phyloP scores from a whole-genome alignment of 2,113 vertebrate genomes.

The Dasypus novemcinctus region DNA sequence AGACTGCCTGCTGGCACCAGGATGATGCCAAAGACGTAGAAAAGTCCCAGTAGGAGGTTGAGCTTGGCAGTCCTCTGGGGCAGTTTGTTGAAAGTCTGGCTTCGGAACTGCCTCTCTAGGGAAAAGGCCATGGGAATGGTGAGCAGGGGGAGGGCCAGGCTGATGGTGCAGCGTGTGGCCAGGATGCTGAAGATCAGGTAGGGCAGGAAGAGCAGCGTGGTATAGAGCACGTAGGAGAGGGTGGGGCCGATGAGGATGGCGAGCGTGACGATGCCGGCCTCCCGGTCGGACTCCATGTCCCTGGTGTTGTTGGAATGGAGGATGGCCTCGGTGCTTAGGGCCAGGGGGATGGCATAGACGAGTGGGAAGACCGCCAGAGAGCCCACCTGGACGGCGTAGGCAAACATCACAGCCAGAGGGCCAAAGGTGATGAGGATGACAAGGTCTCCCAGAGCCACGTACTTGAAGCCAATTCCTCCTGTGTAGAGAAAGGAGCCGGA shows the following conservation, averaged over 20 bases:
- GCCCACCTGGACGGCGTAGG: constrained; percentile 96
- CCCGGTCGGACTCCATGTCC: constrained; percentile 96
- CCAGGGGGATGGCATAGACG: constrained; percentile 94
- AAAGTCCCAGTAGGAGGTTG: constrained; percentile 95
- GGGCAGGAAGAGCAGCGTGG: constrained; percentile 92
- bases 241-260: constrained; percentile 96
- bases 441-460: constrained; percentile 96
- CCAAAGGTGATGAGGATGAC: constrained; percentile 99
- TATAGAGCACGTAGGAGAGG: constrained; percentile 94
- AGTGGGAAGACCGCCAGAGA: constrained; percentile 93
- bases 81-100: constrained; percentile 91
- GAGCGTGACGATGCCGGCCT: constrained; percentile 96
- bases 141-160: constrained; percentile 95
- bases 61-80: constrained; percentile 97
- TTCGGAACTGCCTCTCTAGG: constrained; percentile 94
- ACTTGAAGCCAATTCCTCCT: constrained; percentile 98
- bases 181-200: constrained; percentile 95
- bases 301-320: constrained; percentile 99
- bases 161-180: constrained; percentile 94
- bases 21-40: constrained; percentile 95
- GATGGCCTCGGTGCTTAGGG: constrained; percentile 97
- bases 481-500: constrained; percentile 99
- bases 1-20: constrained; percentile 91
- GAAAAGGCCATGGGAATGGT: constrained; percentile 97
- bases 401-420: constrained; percentile 97